These are phyloP conservation scores for Lithophane socia DNA, from an alignment of 2,888 invertebrate genomes.

Conservation along the genomic window DNA sequence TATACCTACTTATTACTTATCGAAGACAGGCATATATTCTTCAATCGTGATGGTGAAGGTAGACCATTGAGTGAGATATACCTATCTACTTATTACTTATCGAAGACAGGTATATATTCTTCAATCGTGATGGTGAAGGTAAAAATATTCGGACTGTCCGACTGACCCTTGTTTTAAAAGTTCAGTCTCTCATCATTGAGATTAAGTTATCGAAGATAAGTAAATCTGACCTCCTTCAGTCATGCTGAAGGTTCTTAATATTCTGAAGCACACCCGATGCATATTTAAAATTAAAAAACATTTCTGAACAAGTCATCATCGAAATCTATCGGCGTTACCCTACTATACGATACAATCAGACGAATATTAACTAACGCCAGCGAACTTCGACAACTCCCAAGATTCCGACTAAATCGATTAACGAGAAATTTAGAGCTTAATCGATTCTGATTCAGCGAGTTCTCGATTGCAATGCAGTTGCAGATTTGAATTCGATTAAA, in stretches of 20 bases:
- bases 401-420: conserved; percentile 75
- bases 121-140: too few species aligned
- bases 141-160: too few species aligned
- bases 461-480: conserved; percentile 78
- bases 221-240: not conserved
- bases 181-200: not conserved
- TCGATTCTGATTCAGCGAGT: conserved; percentile 82
- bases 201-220: not conserved
- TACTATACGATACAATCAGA: conserved; percentile 75
- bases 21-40: too few species aligned
- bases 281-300: conserved; percentile 18
- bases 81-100: too few species aligned
- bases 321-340: conserved; percentile 43
- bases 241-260: not conserved
- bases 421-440: conserved; percentile 80
- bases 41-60: too few species aligned
- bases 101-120: too few species aligned
- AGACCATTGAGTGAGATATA: too few species aligned
- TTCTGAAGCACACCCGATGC: conserved; percentile 1
- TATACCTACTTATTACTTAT: too few species aligned
- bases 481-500: conserved; percentile 74
- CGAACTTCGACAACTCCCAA: conserved; percentile 59
- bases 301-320: conserved; percentile 38
- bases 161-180: too few species aligned
- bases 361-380: conserved; percentile 67